Evolutionary conservation across 2,113 vertebrate species (phyloP).

Genomic region (Xenopus borealis): DNA sequence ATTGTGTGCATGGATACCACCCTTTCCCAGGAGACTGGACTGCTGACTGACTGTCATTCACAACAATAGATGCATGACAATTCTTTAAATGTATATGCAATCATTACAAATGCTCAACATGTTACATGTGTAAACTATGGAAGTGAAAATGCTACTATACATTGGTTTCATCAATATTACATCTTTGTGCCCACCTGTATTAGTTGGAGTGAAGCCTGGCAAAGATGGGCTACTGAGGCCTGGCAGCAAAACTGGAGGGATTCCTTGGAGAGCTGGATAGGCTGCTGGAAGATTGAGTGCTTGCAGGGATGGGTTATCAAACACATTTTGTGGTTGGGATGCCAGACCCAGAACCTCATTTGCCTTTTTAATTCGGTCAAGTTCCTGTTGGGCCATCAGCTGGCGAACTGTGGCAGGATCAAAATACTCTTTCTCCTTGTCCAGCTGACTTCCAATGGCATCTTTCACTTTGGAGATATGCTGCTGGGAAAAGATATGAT

Average conservation of each 20-base stretch:
- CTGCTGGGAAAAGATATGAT: conserved; percentile 98
- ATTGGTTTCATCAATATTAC: no score
- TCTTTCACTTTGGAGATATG: conserved; percentile 99
- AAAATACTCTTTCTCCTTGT: conserved; percentile 98
- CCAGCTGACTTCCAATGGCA: conserved; percentile 95
- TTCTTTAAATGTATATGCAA: no score
- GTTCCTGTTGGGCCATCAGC: conserved; percentile 97
- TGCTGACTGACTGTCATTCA: no score
- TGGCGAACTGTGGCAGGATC: conserved; percentile 97
- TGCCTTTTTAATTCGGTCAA: conserved; percentile 98
- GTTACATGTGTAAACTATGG: no score
- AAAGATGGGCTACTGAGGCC: conserved; percentile 94
- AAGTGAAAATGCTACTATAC: no score
- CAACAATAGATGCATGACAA: no score
- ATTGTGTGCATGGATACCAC: no score
- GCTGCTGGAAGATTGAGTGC: conserved; percentile 91
- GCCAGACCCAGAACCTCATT: conserved; percentile 96
- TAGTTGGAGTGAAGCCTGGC: conserved; percentile 93
- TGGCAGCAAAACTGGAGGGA: conserved; percentile 92
- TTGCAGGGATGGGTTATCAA: conserved; percentile 90
- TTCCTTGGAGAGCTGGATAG: conserved; percentile 92
- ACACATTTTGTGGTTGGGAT: conserved; percentile 88
- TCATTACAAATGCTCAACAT: no score
- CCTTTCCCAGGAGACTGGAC: no score
- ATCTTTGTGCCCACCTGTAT: conserved; percentile 84